phyloP scores from a whole-genome alignment of 2,113 vertebrate genomes.

The Stercorarius parasiticus region DNA sequence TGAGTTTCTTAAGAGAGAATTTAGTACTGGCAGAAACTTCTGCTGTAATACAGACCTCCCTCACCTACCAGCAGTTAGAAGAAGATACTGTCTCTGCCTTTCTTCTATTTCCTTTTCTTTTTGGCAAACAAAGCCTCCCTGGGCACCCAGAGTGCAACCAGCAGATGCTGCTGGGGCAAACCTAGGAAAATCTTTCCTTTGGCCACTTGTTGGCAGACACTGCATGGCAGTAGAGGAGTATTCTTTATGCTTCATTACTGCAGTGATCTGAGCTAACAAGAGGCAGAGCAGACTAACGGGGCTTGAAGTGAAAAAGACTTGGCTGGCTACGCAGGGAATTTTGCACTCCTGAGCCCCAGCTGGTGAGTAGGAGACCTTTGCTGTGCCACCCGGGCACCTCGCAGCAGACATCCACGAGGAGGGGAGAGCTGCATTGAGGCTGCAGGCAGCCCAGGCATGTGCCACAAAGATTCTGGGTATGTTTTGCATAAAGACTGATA shows the following conservation, averaged over 20 bases:
- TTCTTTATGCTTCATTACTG: background rate
- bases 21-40: background rate
- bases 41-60: background rate
- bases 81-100: background rate
- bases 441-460: background rate
- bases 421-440: background rate
- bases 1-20: background rate
- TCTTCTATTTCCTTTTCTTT: background rate
- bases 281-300: background rate
- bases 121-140: background rate
- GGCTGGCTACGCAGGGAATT: background rate
- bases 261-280: background rate
- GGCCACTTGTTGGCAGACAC: background rate
- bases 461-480: background rate
- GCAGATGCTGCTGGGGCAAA: background rate
- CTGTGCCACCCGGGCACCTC: fast-evolving
- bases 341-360: background rate
- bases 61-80: background rate
- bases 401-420: background rate
- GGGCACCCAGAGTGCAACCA: background rate
- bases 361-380: background rate
- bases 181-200: background rate
- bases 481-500: background rate
- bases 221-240: background rate
- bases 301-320: background rate